Evolutionary conservation across 2,888 invertebrate genomes (phyloP), one percentile per base, ranked within the genome.

Genomic region (Pseudanteris insignis): DNA sequence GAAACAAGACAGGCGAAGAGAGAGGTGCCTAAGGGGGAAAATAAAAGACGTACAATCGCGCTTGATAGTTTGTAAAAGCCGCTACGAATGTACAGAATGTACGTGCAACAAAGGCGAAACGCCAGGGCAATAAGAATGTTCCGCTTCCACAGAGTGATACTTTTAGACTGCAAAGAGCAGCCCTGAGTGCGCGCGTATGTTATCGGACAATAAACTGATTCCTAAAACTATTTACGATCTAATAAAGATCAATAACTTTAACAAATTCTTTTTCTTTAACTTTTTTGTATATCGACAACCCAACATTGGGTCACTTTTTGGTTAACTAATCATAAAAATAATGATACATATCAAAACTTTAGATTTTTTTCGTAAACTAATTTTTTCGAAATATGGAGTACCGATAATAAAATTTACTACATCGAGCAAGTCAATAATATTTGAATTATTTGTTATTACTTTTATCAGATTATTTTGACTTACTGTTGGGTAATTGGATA

Each of bases 171-270:
- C 32, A 53, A 43, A 44, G 53, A 53, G 44, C 29, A 29, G 24
- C 34, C 33, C 50, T 7, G 24, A 40, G 12, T 18, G 37, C 37
- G 13, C 44, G 15, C 53, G 32, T 44, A 44, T 37, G 53, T 32
- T 37, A 44, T 40, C 41, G 9, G 47, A 47, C 41, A 29, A 55
- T 47, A 47, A 47, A 55, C 55, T 47, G 46, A 47, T 34, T 40
- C 21, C 38, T 25, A 43, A 26, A 51, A 54, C 54, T 46, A 46
- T 54, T 28, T 32, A 28, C 25, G 34, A 18, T 53, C 43, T 43
- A 30, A 30, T 34, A 15, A 34, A 25, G 36, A 30, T 30, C 28
- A 41, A 51, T 36, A 53, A 53, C 38, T 54, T 46, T 28, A n/a
- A n/a, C n/a, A n/a, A n/a, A n/a, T n/a, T n/a, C n/a, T n/a, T n/a